Percentiles rank a stretch among this genome's conserved stretches.
Evolutionary conservation across 2,888 invertebrate genomes (phyloP).

Genomic region (Lordiphosa andalusiaca): DNA sequence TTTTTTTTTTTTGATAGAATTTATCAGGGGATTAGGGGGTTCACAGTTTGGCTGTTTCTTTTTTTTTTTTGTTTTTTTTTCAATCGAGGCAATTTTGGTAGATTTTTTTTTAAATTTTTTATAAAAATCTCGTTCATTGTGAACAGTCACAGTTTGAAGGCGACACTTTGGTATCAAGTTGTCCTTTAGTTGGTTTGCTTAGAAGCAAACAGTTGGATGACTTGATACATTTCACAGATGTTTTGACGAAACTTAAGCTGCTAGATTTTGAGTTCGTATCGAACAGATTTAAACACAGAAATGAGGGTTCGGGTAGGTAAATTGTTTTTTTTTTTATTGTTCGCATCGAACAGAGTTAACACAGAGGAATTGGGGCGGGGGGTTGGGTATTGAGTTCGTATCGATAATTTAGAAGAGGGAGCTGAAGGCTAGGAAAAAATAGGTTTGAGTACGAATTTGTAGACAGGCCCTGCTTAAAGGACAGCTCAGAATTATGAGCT

Average conservation of each 20-base stretch:
- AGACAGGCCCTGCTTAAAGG: too few relatives aligned
- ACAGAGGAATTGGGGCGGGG: conserved; percentile 2
- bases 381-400: too few relatives aligned
- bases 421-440: too few relatives aligned
- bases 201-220: conserved; percentile 7
- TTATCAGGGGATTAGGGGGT: background rate
- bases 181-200: background rate
- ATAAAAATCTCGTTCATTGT: conserved; percentile 50
- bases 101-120: conserved; percentile 50
- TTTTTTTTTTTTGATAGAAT: conserved; percentile 23
- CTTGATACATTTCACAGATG: conserved; percentile 53
- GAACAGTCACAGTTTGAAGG: conserved; percentile 48
- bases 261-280: too few relatives aligned
- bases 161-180: conserved; percentile 2
- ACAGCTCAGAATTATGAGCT: too few relatives aligned
- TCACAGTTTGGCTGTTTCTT: conserved; percentile 18
- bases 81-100: conserved; percentile 7
- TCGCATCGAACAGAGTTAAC: conserved; percentile 33
- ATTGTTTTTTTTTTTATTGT: background rate
- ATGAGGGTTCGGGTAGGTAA: background rate
- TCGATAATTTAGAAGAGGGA: too few relatives aligned
- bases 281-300: conserved; percentile 25
- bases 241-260: conserved; percentile 60
- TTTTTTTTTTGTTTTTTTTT: conserved; percentile 8
- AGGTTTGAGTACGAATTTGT: too few relatives aligned